Evolutionary conservation across 2,888 invertebrate species (phyloP).

Genomic region (Pyrocoelia pectoralis): DNA sequence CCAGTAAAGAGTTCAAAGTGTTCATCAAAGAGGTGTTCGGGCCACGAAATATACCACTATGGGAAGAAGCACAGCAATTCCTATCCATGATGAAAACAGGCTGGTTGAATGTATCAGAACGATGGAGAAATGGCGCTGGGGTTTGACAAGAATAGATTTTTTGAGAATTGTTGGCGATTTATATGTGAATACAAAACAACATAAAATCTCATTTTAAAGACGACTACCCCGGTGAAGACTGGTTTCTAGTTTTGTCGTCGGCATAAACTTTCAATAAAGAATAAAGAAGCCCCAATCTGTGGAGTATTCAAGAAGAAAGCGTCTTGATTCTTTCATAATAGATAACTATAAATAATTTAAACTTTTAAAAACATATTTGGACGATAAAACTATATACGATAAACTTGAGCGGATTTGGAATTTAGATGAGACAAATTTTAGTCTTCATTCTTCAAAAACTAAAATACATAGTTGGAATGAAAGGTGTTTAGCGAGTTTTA

Average conservation of each 20-base stretch:
- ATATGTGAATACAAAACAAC: too few species aligned
- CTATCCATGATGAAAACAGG: not conserved
- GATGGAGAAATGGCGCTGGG: conserved; percentile 14
- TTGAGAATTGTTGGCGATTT: too few species aligned
- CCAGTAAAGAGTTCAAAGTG: conserved; percentile 21
- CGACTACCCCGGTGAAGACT: conserved; percentile 39
- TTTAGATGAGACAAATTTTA: conserved; percentile 36
- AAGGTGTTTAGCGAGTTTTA: conserved; percentile 14
- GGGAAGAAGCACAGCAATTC: conserved; percentile 8
- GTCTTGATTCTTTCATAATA: conserved; percentile 19
- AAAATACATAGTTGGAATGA: conserved; percentile 37
- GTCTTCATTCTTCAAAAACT: conserved; percentile 29
- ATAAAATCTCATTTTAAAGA: too few species aligned
- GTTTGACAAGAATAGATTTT: conserved; percentile 37
- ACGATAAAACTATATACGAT: conserved; percentile 28
- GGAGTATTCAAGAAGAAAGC: conserved; percentile 41
- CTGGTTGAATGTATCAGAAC: conserved; percentile 2
- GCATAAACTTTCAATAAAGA: conserved; percentile 46
- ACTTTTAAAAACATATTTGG: conserved; percentile 26
- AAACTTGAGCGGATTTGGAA: conserved; percentile 41
- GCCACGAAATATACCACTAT: conserved; percentile 20
- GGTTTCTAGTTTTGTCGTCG: conserved; percentile 36
- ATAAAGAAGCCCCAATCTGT: conserved; percentile 51
- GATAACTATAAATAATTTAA: conserved; percentile 35
- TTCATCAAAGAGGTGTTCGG: conserved; percentile 24